Base-by-base conservation (phyloP, 2,888 invertebrate species). In the Trachelus stipa region DNA sequence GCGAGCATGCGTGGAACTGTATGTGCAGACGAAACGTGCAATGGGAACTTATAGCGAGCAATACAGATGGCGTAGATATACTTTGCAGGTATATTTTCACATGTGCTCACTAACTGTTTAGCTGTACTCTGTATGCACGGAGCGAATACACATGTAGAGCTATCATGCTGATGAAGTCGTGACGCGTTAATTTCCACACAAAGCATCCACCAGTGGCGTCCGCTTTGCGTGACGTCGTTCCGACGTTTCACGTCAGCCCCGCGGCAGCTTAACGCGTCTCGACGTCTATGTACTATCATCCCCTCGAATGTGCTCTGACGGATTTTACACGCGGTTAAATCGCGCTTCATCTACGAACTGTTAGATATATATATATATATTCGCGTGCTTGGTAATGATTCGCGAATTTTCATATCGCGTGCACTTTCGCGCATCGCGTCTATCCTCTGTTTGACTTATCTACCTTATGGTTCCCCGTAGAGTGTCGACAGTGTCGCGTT, bases 131-230 rank as follows among this genome's bases (percentile, higher is more conserved):
- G 56, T 56, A 23, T 15, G 23, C 56, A 23, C 56, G 0, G 56
- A 23, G 23, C 56, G 56, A 56, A 56, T 56, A 56, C 56, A 23
- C 2, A 56, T 9, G 56, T 56, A 56, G 23, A 56, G 56, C 56
- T 56, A 56, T 56, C 56, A 71, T 34, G 33, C 69, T 81, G 85
- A 88, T 88, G 85, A 86, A 88, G 89, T 85, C 84, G 83, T 88
- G 87, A 89, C 86, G 84, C 84, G 87, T 88, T 88, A 88, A 89
- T 89, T 88, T 88, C 82, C 87, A 86, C 84, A 83, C 81, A 75
- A 85, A 83, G 79, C 81, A 77, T 80, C 37, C 80, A 81, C 76
- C 83, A 83, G 82, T 81, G 83, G 79, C 80, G 79, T 82, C 81
- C 82, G 81, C 81, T 81, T 88, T 80, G 87, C 88, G 88, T 88